Percentiles rank a stretch among this genome's conserved stretches.
Conservation (phyloP, 2,888 invertebrate species). For the Minunthozetes semirufus region DNA sequence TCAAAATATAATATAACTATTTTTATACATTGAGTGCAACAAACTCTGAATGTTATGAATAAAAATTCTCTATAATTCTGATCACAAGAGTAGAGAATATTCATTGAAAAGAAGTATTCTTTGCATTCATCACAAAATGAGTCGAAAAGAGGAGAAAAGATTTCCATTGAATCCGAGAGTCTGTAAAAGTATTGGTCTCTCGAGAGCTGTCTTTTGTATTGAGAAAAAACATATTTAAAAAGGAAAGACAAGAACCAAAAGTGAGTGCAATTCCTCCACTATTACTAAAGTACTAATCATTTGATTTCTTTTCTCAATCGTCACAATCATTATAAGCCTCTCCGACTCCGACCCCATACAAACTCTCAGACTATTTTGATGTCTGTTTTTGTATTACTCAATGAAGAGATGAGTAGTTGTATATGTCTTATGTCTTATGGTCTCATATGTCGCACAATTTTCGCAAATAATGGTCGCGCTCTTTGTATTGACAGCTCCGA, state of each 20-base stretch:
- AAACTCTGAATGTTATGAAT: background rate
- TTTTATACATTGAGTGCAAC: background rate
- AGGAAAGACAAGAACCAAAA: background rate
- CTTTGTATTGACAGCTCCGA: conserved; percentile 16
- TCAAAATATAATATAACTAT: background rate
- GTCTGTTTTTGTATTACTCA: background rate
- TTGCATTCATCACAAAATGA: too few species aligned
- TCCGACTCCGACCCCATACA: background rate
- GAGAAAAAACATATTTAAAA: background rate
- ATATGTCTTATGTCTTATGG: background rate
- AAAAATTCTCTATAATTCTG: too few species aligned
- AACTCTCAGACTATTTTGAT: background rate
- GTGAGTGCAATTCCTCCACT: background rate
- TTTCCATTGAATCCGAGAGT: too few species aligned
- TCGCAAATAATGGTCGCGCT: conserved; percentile 17
- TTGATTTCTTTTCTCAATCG: background rate
- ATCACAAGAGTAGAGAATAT: too few species aligned
- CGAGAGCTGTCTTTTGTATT: too few species aligned
- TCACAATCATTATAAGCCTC: conserved; percentile 9
- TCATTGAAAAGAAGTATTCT: too few species aligned
- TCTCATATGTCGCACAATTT: conserved; percentile 11
- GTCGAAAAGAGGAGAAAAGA: too few species aligned
- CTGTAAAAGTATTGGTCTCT: too few species aligned
- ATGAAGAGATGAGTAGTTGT: background rate
- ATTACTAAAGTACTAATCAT: background rate